phyloP scores from a whole-genome alignment of 2,888 invertebrate species.

The Epinotia demarniana region DNA sequence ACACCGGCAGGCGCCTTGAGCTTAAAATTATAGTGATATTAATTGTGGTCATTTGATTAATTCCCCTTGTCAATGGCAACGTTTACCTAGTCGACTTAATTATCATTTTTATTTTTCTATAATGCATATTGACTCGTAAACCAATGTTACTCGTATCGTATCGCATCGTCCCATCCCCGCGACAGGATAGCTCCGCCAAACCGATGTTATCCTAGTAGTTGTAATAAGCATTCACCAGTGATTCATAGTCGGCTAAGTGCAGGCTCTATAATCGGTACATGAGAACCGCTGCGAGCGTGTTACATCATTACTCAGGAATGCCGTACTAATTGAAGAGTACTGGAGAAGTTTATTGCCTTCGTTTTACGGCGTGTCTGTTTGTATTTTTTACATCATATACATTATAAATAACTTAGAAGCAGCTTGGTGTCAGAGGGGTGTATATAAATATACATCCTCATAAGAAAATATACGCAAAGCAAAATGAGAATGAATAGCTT shows the following conservation, averaged over 20 bases:
- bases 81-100: not conserved
- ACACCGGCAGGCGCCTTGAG: not conserved
- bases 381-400: conserved; percentile 25
- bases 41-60: not conserved
- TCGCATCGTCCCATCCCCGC: not conserved
- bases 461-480: not conserved
- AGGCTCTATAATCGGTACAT: conserved; percentile 50
- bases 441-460: not conserved
- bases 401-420: conserved; percentile 38
- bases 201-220: conserved; percentile 42
- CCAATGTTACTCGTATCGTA: not conserved
- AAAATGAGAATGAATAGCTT: not conserved
- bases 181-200: conserved; percentile 41
- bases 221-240: conserved; percentile 38
- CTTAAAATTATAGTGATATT: not conserved
- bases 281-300: conserved; percentile 53
- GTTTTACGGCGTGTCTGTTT: conserved; percentile 44
- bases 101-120: not conserved
- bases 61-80: not conserved
- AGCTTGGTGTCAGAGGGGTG: conserved; percentile 6
- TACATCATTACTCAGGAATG: conserved; percentile 69
- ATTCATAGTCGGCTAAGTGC: conserved; percentile 50
- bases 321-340: conserved; percentile 62
- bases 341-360: conserved; percentile 55
- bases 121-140: not conserved